Evolutionary conservation across 2,888 invertebrate species (phyloP), one percentile per base, ranked within the genome.

Genomic region (Heliconius ismenius): DNA sequence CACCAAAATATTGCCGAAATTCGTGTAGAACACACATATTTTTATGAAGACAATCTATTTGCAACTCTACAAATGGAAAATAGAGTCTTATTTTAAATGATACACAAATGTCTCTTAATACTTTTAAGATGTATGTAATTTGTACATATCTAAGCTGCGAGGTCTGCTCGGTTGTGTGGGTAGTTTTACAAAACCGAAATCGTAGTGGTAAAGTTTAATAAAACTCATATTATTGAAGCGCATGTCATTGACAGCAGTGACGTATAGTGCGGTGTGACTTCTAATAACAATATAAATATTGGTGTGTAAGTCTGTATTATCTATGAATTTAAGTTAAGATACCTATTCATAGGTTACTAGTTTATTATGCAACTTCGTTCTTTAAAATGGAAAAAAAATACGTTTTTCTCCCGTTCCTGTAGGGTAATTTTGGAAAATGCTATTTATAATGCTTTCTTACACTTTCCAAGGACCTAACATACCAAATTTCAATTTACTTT

Each of bases 161-260:
- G 86, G 87, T 67, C 67, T 24, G 67, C 86, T 80, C 84, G 85
- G 85, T 81, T 86, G 90, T 91, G 91, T 91, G 90, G 92, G 90
- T 92, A 92, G 91, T 92, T 93, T 91, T 91, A 92, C 90, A 91
- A 91, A 92, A 91, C 89, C 90, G 84, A 91, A 91, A 91, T 89
- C 86, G 88, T 90, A 86, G 86, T 85, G 82, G 86, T 83, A 82
- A 86, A 87, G 87, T 92, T 92, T 92, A 92, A 92, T 93, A 93
- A 92, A 92, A 91, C 85, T 89, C 84, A 88, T 91, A 93, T 92
- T 91, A 91, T 89, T 89, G 85, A 85, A 86, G 84, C 84, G 89
- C 86, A 87, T 91, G 91, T 84, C 88, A 91, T 86, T 89, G 92
- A 90, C 91, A 91, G 88, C 85, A 84, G 85, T 80, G 81, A 80